Percentiles rank a stretch among this genome's conserved stretches.
These are phyloP conservation scores for Oncorhynchus nerka DNA, from an alignment of 2,113 vertebrate genomes.

Conservation along the genomic window DNA sequence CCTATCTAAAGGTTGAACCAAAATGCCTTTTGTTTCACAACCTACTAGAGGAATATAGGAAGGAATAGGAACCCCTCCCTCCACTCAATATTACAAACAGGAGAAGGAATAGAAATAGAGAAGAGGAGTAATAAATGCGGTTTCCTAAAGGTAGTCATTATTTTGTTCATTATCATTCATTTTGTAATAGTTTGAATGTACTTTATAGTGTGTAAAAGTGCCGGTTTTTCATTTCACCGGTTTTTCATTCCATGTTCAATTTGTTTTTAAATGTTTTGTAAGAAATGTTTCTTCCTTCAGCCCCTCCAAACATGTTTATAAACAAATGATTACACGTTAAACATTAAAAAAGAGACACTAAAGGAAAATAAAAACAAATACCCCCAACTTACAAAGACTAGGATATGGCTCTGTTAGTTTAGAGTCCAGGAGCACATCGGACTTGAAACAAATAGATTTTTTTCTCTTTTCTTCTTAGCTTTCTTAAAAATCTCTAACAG, in stretches of 20 bases:
- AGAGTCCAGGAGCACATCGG: conserved; percentile 80
- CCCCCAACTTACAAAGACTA: conserved; percentile 81
- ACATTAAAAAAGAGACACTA: conserved; percentile 75
- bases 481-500: conserved; percentile 84
- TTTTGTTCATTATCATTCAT: conserved; percentile 74
- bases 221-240: conserved; percentile 48
- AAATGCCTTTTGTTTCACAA: conserved; percentile 78
- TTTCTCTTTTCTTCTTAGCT: conserved; percentile 71
- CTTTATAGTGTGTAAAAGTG: conserved; percentile 79
- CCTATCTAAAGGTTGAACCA: conserved; percentile 68
- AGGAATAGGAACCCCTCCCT: conserved; percentile 64
- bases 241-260: conserved; percentile 62
- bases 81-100: conserved; percentile 67
- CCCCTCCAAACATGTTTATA: conserved; percentile 75
- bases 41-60: conserved; percentile 46
- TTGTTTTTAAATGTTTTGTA: conserved; percentile 64
- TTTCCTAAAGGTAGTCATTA: conserved; percentile 71
- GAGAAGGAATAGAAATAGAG: conserved; percentile 66
- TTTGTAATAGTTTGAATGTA: conserved; percentile 75
- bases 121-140: conserved; percentile 68
- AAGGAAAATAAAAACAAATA: conserved; percentile 72
- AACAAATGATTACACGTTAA: conserved; percentile 79
- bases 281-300: conserved; percentile 76
- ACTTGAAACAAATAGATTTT: conserved; percentile 79
- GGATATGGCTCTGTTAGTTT: conserved; percentile 77